Conservation (phyloP, 2,888 invertebrate species). For the Perithous albicinctus region DNA sequence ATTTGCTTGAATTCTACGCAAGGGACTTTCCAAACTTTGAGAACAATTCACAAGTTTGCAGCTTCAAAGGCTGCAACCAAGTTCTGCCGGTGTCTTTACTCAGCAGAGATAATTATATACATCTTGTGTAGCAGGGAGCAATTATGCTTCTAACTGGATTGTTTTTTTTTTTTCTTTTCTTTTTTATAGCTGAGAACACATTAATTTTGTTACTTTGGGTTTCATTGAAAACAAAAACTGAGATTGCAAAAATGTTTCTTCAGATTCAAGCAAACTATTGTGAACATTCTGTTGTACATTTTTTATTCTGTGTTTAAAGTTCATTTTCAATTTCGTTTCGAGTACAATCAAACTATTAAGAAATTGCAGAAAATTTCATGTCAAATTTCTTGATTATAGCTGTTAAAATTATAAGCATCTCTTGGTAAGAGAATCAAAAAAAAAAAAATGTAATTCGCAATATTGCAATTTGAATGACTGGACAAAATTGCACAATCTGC, state of each 20-base stretch:
- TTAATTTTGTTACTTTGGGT: background rate
- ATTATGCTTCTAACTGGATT: background rate
- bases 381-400: background rate
- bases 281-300: too few relatives aligned
- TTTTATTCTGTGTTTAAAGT: too few relatives aligned
- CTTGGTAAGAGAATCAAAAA: too few relatives aligned
- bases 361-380: background rate
- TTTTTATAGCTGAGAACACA: background rate
- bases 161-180: too few relatives aligned
- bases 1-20: background rate
- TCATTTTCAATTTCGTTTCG: too few relatives aligned
- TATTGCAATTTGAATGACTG: constrained; percentile 18
- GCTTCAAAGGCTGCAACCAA: background rate
- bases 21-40: background rate
- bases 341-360: background rate
- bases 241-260: background rate
- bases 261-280: background rate
- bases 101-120: background rate
- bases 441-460: background rate
- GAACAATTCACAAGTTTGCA: constrained; percentile 1
- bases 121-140: background rate
- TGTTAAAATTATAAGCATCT: too few relatives aligned
- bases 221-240: background rate
- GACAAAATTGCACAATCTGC: background rate
- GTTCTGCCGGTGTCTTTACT: background rate